A percentile compares a stretch with the other conserved stretches of the same genome.
Evolutionary conservation across 92 coral and sea anemone genomes (phyloP).

Genomic region (Muricea muricata): DNA sequence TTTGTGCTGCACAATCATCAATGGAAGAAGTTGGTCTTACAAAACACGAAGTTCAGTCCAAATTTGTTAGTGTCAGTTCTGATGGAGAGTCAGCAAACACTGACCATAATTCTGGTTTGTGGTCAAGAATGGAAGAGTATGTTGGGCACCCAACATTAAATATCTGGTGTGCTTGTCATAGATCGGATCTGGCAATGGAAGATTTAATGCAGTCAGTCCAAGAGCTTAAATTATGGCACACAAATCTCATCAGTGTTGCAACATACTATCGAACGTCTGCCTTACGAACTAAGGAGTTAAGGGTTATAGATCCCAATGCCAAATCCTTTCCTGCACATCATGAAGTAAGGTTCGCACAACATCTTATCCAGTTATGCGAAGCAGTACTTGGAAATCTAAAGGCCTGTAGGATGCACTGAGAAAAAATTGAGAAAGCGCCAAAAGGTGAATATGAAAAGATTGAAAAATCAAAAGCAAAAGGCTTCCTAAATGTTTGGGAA

Average conservation of each 20-base stretch:
- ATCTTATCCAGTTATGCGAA: background rate
- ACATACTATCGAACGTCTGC: slow-evolving; percentile 2
- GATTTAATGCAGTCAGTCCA: background rate
- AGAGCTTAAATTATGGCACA: background rate
- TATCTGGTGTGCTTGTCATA: slow-evolving; percentile 17
- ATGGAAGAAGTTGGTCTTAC: background rate
- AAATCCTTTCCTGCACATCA: slow-evolving; percentile 4
- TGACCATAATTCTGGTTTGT: slow-evolving; percentile 1
- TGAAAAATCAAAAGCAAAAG: slow-evolving; percentile 11
- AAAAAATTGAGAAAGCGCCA: background rate
- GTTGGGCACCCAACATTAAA: background rate
- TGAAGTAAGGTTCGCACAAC: background rate
- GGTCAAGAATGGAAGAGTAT: slow-evolving; percentile 21
- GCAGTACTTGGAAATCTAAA: background rate
- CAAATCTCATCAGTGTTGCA: slow-evolving; percentile 7
- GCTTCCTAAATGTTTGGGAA: slow-evolving; percentile 9
- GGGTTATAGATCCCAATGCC: background rate
- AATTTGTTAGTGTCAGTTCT: background rate
- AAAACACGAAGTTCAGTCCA: background rate
- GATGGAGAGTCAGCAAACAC: slow-evolving; percentile 34
- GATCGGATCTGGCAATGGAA: slow-evolving; percentile 27
- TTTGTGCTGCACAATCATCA: background rate
- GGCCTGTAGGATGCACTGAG: background rate
- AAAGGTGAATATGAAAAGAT: background rate
- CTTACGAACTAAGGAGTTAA: background rate